Base-by-base conservation (phyloP, 92 coral and sea anemone genomes). In the Virgularia gustaviana region DNA sequence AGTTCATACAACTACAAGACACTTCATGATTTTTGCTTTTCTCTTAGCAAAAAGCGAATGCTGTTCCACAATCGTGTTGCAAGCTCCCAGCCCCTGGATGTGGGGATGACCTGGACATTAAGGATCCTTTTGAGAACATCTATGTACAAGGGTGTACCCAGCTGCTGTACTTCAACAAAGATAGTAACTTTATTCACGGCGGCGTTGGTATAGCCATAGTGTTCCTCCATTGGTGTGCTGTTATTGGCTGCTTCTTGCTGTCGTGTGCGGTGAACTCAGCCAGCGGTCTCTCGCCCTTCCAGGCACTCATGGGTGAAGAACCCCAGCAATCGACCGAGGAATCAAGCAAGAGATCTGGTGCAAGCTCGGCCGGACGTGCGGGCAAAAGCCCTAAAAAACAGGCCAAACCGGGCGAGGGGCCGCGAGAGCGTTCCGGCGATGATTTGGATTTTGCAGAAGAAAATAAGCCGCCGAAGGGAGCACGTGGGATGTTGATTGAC, bases 101-200 rank as follows among this genome's bases (percentile, higher is more conserved):
- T 66, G 99, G 99, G 4, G 81, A 88, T 65, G 95, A 94, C 32
- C 83, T 94, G 90, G 94, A 89, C 80, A 87, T 88, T 30, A 94
- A 94, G 53, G 90, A 94, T 83, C 99, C 99, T 15, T 81, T 94
- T 67, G 99, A 94, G 80, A 89, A 89, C 81, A 87, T 94, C 38
- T 89, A 86, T 54, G 88, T 94, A 31, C 83, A 89, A 27, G 99
- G 99, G 2, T 94, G 99, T 38, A 85, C 89, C 28, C 94, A 91
- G 1, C 88, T 94, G 38, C 80, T 85, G 76, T 89, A 87, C 76
- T 85, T 86, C 55, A 86, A 84, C 58, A 87, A 85, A 49, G 81
- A 78, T 61, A 81, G 87, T 41, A 79, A 82, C 41, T 79, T 76
- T 56, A 71, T 84, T 28, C 84, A 89, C 37, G 99, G 99, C 20